Evolutionary conservation across 2,113 vertebrate genomes (phyloP), one percentile per base, ranked within the genome.

Genomic region (Hirundichthys speculiger): DNA sequence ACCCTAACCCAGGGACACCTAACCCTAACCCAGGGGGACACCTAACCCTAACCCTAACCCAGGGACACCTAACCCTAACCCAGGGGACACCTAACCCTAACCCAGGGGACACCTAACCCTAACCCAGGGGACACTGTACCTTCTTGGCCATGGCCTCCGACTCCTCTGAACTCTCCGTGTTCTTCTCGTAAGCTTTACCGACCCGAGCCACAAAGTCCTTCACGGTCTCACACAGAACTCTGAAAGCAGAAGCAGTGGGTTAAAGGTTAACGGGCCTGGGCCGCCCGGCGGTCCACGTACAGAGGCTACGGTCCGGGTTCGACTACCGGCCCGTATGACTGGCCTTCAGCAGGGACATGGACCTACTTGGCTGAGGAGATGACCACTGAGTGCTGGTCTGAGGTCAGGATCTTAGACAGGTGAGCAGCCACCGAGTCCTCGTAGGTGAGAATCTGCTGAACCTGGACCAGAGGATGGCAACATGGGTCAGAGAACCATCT

Each of bases 161-260:
- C 70, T 99, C 96, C 60, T 94, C 94, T 0, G 94, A 96, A 71
- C 90, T 96, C 91, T 99, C 97, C 0, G 94, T 94, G 67, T 95
- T 94, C 85, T 94, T 98, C 87, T 99, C 97, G 0, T 98, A 98
- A 2, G 96, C 96, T 77, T 95, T 97, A 1, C 98, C 98, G 40
- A 96, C 95, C 18, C 95, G 96, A 46, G 98, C 98, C 75, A 99
- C 98, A 22, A 99, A 99, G 87, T 98, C 98, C 90, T 99, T 99
- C 71, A 99, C 98, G 0, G 98, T 99, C 89, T 99, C 98, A 65
- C 98, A 99, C 56, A 99, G 93, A 51, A 99, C 98, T 79, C 97
- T 98, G 86, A 1, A 87, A 60, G 82, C 13, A 53, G 13, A 54
- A 47, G 51, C 43, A 61, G 16, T 11, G 9, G 11, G 12, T 62